Base-by-base conservation (phyloP, 2,888 invertebrate genomes). In the Andrena haemorrhoa region DNA sequence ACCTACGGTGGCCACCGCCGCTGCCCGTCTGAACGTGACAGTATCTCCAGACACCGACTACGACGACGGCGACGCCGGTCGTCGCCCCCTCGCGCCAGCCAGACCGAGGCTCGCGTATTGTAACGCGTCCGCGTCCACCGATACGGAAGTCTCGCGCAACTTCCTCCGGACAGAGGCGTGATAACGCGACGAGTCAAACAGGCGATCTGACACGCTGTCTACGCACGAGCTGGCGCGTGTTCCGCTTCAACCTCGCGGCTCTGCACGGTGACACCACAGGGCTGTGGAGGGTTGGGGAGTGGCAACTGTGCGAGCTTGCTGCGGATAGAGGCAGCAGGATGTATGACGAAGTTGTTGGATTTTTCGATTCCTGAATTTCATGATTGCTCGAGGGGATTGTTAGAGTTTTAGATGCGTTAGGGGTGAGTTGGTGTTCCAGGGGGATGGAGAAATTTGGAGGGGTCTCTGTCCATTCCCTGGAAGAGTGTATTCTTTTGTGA, bases 11-110 rank as follows among this genome's bases (percentile, higher is more conserved):
- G 71, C 1, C 61, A 47, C 10, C 41, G 74, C 58, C 72, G 91
- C 88, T 91, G 91, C 75, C 89, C 90, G 92, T 72, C 90, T 90
- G 90, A 89, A 90, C 88, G 86, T 92, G 92, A 92, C 92, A 92
- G 89, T 92, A 92, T 92, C 92, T 89, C 84, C 82, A 88, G 87
- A 90, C 91, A 86, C 79, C 90, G 88, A 88, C n/a, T n/a, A n/a
- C 90, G 89, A 72, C 89, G 86, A 89, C 91, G 89, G 89, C 91
- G 89, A 85, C 90, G 88, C 86, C 82, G 82, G 84, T 65, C 86
- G 82, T 81, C 75, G 78, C 83, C 63, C 64, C 68, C 66, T 56
- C 66, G 60, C 73, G 66, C 70, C 70, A 76, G 66, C 70, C 70
- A 76, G 83, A 75, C 72, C 71, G 66, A 76, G 60, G 63, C 70